Evolutionary conservation across 2,113 vertebrate genomes (phyloP).

Genomic region (Entomyzon cyanotis): DNA sequence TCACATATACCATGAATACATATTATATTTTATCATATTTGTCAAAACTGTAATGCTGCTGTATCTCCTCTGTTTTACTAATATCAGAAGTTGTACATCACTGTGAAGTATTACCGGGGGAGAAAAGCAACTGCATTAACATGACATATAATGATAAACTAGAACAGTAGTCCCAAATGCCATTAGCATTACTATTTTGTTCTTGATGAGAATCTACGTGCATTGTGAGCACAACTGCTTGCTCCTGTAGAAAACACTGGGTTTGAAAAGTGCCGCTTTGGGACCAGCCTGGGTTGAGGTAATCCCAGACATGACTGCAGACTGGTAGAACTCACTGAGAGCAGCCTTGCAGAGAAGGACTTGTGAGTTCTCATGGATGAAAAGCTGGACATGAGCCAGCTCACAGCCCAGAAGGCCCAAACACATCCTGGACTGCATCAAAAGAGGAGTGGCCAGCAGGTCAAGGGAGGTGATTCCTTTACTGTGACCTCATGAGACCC

Average conservation of each 20-base stretch:
- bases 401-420: not conserved
- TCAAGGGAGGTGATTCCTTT: not conserved
- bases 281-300: not conserved
- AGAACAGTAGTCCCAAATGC: not conserved
- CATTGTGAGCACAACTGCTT: not conserved
- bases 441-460: not conserved
- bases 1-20: not conserved
- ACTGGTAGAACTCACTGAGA: not conserved
- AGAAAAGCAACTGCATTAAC: not conserved
- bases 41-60: not conserved
- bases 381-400: not conserved
- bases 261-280: not conserved
- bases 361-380: too few relatives aligned
- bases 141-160: not conserved
- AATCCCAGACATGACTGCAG: not conserved
- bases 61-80: not conserved
- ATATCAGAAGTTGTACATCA: not conserved
- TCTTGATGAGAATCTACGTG: not conserved
- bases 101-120: not conserved
- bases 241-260: not conserved
- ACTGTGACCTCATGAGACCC: not conserved
- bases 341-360: not conserved
- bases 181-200: not conserved
- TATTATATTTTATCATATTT: not conserved
- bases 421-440: rapidly evolving